Base-by-base conservation (phyloP, 1,140 invertebrate species). In the Potamilus streckersoni region DNA sequence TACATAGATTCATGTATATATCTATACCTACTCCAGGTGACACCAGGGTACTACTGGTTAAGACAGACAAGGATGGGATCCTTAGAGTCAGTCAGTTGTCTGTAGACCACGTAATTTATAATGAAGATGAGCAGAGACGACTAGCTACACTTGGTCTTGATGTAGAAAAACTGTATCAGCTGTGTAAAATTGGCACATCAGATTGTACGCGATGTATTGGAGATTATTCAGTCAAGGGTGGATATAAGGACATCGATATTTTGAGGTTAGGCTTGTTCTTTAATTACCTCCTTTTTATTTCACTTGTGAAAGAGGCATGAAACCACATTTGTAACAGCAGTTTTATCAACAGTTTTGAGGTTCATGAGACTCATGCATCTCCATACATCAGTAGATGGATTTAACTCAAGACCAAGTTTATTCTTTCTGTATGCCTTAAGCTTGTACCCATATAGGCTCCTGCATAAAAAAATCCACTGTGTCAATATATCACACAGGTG, bases 201-300 rank as follows among this genome's bases (percentile, higher is more conserved):
- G 84, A 88, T 55, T 86, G 90, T 76, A 92, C 91, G 0, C 89
- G 96, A 59, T 97, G 96, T 83, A 90, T 97, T 27, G 96, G 96
- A n/a, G 96, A 97, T 90, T 96, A 96, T 85, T 90, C 95, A 76
- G 93, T 97, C 0, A 97, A 97, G 90, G 95, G 94, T 2, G 93
- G 94, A 8, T 96, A 96, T 82, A 94, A 93, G 87, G 95, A 96
- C 74, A 94, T 95, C 85, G 94, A 95, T 23, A 92, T 93, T 72
- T 71, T 91, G 12, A 84, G 84, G 90, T 91, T 80, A 14, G 31
- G 23, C 23, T n/a, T 62, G 60, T 11, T 62, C 23, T 8, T 62
- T 8, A 11, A n/a, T 62, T 62, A 6, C 23, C 0, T 62, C 11
- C 23, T 14, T 62, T 62, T 64, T 16, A 6, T 64, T 14, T 23